Evolutionary conservation across 2,888 invertebrate genomes (phyloP).

Genomic region (Sphecodes monilicornis): DNA sequence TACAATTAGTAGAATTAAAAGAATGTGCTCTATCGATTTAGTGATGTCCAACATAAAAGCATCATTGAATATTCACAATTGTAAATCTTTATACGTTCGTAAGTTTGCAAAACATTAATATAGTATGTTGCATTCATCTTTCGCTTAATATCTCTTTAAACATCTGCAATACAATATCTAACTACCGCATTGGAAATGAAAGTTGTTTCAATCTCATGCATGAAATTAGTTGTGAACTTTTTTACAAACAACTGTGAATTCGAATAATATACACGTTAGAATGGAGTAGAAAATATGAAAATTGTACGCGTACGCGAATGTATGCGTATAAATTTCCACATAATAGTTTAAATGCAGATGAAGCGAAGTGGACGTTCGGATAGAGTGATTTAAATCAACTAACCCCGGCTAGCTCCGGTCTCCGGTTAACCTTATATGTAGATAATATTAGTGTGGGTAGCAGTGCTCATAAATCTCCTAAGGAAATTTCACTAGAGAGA

Average conservation of each 20-base stretch:
- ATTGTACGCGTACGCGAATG: slow-evolving; percentile 28
- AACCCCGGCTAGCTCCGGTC: slow-evolving; percentile 52
- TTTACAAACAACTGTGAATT: neutral
- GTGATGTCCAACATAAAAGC: neutral
- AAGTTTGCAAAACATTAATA: neutral
- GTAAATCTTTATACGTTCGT: neutral
- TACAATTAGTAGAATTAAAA: neutral
- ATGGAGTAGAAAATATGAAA: slow-evolving; percentile 39
- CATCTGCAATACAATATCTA: neutral
- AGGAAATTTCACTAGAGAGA: slow-evolving; percentile 68
- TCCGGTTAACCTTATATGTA: slow-evolving; percentile 63
- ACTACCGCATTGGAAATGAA: neutral
- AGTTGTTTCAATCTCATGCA: neutral
- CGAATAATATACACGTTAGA: slow-evolving; percentile 39
- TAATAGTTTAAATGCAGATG: slow-evolving; percentile 70
- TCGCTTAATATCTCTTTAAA: neutral
- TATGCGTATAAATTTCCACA: slow-evolving; percentile 46
- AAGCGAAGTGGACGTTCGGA: slow-evolving; percentile 65
- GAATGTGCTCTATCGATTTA: neutral
- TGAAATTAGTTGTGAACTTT: slow-evolving; percentile 30
- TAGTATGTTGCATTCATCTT: neutral
- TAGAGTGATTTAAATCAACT: slow-evolving; percentile 72
- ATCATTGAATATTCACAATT: neutral
- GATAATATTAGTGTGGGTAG: slow-evolving; percentile 64
- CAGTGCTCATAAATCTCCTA: slow-evolving; percentile 65